Conservation (phyloP, 2,888 invertebrate species). For the Rhagium mordax region DNA sequence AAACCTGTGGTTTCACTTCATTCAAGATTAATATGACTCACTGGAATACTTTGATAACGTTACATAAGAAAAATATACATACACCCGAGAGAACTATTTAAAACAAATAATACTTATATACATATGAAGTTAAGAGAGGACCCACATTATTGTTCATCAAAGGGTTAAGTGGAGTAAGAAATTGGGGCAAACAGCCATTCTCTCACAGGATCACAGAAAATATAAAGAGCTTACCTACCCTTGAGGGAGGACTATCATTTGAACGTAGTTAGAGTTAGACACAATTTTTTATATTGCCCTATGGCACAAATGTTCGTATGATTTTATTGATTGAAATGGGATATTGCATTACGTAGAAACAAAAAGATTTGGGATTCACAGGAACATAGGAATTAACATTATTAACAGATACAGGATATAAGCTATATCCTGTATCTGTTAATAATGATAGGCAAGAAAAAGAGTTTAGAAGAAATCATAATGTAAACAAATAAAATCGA, state of each 20-base stretch:
- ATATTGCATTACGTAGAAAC: not conserved
- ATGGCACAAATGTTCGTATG: not conserved
- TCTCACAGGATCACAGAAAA: constrained; percentile 28
- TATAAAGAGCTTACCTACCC: not conserved
- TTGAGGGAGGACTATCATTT: not conserved
- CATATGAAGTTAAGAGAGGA: too few relatives aligned
- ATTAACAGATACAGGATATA: not conserved
- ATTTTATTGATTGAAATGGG: not conserved
- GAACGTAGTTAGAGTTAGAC: too few relatives aligned
- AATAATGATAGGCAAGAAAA: too few relatives aligned
- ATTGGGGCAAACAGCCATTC: constrained; percentile 35
- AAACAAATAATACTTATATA: too few relatives aligned
- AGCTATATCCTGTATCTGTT: too few relatives aligned
- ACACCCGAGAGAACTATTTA: too few relatives aligned
- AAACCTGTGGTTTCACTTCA: not conserved
- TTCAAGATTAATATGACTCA: not conserved
- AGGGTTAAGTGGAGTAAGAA: constrained; percentile 25
- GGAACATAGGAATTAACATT: not conserved
- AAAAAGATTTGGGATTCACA: not conserved
- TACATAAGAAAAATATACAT: not conserved
- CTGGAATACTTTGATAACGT: not conserved
- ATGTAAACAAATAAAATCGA: not conserved
- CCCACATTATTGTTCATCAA: too few relatives aligned
- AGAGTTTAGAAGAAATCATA: not conserved
- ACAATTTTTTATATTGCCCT: not conserved